Conservation (phyloP, 2,888 invertebrate species). For the Chaetogeoica ovagalla region DNA sequence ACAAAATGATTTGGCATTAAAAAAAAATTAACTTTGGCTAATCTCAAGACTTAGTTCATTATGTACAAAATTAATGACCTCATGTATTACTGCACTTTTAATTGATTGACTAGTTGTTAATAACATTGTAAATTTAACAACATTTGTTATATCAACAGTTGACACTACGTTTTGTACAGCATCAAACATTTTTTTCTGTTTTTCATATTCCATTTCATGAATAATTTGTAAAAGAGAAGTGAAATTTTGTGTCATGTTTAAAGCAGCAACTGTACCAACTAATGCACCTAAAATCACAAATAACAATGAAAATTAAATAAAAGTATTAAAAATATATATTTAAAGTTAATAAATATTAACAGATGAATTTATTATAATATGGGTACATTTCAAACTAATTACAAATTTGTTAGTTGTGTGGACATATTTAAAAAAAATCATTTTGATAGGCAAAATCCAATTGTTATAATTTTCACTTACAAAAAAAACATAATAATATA, state of each 20-base stretch:
- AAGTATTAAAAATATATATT: no score
- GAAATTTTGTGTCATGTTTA: constrained; percentile 13
- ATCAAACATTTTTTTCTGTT: constrained; percentile 31
- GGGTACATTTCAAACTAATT: no score
- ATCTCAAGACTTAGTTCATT: constrained; percentile 34
- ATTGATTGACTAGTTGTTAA: constrained; percentile 31
- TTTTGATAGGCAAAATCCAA: no score
- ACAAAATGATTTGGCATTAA: background rate
- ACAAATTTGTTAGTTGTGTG: no score
- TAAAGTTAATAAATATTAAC: no score
- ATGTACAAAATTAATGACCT: constrained; percentile 30
- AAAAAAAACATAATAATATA: no score
- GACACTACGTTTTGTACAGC: constrained; percentile 7
- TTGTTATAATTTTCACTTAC: no score
- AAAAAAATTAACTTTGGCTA: background rate
- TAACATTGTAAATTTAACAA: constrained; percentile 17
- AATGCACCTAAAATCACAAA: constrained; percentile 24
- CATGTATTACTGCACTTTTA: constrained; percentile 16
- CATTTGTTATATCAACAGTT: constrained; percentile 28
- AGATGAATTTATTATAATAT: no score
- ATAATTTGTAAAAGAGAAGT: constrained; percentile 32
- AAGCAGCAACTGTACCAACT: constrained; percentile 32
- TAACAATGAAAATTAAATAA: background rate
- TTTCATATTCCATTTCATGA: constrained; percentile 34
- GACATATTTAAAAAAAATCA: no score